Percentiles rank a stretch among this genome's conserved stretches.
These are phyloP conservation scores for Temnothorax curvispinosus DNA, from an alignment of 1,140 invertebrate genomes.

Conservation along the genomic window DNA sequence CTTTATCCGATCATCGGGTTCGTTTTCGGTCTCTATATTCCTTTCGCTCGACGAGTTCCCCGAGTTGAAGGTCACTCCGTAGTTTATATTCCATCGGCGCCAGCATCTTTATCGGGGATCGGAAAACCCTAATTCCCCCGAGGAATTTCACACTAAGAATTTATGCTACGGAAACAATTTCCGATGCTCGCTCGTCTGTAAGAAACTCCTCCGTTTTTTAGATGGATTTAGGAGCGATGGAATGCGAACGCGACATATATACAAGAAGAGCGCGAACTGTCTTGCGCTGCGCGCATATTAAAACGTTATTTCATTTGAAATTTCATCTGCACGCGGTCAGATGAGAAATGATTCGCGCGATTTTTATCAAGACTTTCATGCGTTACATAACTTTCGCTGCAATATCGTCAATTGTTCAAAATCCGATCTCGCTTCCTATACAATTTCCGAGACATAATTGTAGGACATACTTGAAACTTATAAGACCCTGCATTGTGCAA, in stretches of 20 bases:
- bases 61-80: slow-evolving; percentile 17
- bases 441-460: neutral
- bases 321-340: neutral
- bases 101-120: slow-evolving; percentile 60
- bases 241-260: slow-evolving; percentile 10
- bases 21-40: slow-evolving; percentile 12
- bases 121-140: slow-evolving; percentile 58
- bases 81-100: slow-evolving; percentile 53
- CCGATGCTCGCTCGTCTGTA: slow-evolving; percentile 46
- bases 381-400: neutral
- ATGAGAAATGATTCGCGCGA: neutral
- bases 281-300: neutral
- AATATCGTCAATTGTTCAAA: neutral
- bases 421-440: neutral
- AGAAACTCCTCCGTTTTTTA: slow-evolving; percentile 33
- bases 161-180: slow-evolving; percentile 58
- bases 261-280: neutral
- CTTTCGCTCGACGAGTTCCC: slow-evolving; percentile 16
- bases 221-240: neutral
- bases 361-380: neutral
- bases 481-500: neutral
- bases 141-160: slow-evolving; percentile 55
- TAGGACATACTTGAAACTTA: neutral
- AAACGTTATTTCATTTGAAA: neutral
- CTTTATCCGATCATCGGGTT: slow-evolving; percentile 36